Conservation (phyloP, 1,140 invertebrate species). For the Littorina saxatilis region DNA sequence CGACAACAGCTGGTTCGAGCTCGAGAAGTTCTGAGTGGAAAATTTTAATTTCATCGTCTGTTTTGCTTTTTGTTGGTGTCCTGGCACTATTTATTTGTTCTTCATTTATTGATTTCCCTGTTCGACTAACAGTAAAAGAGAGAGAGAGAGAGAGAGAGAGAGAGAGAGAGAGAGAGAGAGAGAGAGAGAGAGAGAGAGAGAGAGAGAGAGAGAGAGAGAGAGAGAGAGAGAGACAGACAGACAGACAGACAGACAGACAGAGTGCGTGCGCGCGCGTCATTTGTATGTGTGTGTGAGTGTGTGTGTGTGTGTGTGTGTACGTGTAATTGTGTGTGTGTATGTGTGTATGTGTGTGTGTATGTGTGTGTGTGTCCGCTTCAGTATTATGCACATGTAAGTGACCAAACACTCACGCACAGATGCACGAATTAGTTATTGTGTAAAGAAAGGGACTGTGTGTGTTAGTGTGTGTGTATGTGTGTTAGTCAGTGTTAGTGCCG, state of each 20-base stretch:
- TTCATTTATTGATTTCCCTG: no score
- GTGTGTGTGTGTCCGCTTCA: not conserved
- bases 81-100: no score
- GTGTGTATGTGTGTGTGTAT: not conserved
- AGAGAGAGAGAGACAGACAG: not conserved
- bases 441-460: no score
- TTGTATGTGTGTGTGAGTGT: not conserved
- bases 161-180: not conserved
- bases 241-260: slow-evolving; percentile 12
- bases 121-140: no score
- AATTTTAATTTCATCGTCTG: no score
- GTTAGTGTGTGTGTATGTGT: no score
- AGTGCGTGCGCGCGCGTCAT: not conserved
- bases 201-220: slow-evolving; percentile 11
- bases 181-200: not conserved
- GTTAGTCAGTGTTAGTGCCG: no score
- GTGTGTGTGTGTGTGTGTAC: not conserved
- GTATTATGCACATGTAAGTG: no score
- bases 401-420: no score
- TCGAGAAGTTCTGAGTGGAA: not conserved
- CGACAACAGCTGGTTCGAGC: not conserved
- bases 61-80: no score
- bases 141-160: no score
- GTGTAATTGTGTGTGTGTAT: not conserved
- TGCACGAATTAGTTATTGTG: no score